Evolutionary conservation across 2,113 vertebrate species (phyloP), one percentile per base, ranked within the genome.

Genomic region (Corythornis madagascariensis): DNA sequence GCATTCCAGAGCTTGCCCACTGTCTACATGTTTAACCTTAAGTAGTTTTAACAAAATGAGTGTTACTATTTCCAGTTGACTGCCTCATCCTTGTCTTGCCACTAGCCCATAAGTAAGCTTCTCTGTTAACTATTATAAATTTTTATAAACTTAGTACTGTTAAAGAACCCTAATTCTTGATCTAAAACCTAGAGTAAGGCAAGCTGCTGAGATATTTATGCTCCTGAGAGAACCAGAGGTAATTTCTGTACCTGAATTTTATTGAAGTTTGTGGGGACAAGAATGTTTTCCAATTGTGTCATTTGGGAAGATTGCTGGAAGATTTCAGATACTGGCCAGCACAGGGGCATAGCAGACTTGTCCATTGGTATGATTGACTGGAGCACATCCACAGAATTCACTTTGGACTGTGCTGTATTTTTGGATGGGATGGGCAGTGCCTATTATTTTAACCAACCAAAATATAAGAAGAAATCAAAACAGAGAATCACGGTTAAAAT

Each of bases 91-190:
- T 87, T 13, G 45, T 65, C 14, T 28, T 6, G 38, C 8, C 7
- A 2, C n/a, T 66, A 71, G n/a, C 11, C 11, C 1, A 0, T 40
- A n/a, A 33, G 20, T 33, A n/a, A 56, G 29, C 16, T 5, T 82
- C 53, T 63, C 21, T 82, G 17, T 50, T 85, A 35, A 19, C 14
- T 3, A 1, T 38, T 76, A 10, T 14, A 2, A 48, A 2, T 73
- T 90, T 76, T 61, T 6, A 7, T 64, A 48, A 48, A 21, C 21
- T 48, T 20, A 21, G 20, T 48, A 13, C 50, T 25, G 50, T 52
- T 52, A 25, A 52, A 52, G 24, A 52, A 26, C 24, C 13, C 50
- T 26, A 14, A 25, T 63, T 28, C 38, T 61, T 84, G 5, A 59
- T 71, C 9, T 55, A 61, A 77, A 47, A 4, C 2, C 1, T 25